phyloP scores from a whole-genome alignment of 1,140 invertebrate species.

The Elymnias hypermnestra region DNA sequence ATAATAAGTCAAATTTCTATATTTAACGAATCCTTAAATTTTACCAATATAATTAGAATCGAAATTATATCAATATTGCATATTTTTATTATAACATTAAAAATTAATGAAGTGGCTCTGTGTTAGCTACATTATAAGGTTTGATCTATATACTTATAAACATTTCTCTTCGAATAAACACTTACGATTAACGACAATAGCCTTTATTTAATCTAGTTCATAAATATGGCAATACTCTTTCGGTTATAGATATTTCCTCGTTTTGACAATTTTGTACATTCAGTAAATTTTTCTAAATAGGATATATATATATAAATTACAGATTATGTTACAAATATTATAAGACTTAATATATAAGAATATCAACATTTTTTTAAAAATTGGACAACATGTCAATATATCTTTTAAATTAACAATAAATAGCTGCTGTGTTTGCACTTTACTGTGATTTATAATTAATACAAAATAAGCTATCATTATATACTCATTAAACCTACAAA shows the following conservation, averaged over 20 bases:
- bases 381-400: not conserved
- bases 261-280: conserved; percentile 15
- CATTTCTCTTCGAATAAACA: too few relatives aligned
- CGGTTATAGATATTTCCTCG: conserved; percentile 14
- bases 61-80: too few relatives aligned
- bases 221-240: conserved; percentile 23
- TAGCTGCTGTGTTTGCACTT: conserved; percentile 16
- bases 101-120: too few relatives aligned
- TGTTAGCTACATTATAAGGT: too few relatives aligned
- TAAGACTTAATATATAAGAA: conserved; percentile 11
- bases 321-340: not conserved
- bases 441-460: conserved; percentile 1
- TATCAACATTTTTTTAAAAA: conserved; percentile 3
- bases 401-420: conserved; percentile 8
- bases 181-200: conserved; percentile 10
- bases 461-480: not conserved
- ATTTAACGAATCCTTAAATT: too few relatives aligned
- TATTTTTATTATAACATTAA: too few relatives aligned
- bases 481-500: conserved; percentile 11
- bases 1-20: too few relatives aligned
- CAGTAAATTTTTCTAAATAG: conserved; percentile 11
- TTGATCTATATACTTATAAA: too few relatives aligned
- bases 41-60: too few relatives aligned
- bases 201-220: conserved; percentile 14
- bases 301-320: conserved; percentile 8